Conservation (phyloP, 2,113 vertebrate species). For the Triplophysa tibetana region DNA sequence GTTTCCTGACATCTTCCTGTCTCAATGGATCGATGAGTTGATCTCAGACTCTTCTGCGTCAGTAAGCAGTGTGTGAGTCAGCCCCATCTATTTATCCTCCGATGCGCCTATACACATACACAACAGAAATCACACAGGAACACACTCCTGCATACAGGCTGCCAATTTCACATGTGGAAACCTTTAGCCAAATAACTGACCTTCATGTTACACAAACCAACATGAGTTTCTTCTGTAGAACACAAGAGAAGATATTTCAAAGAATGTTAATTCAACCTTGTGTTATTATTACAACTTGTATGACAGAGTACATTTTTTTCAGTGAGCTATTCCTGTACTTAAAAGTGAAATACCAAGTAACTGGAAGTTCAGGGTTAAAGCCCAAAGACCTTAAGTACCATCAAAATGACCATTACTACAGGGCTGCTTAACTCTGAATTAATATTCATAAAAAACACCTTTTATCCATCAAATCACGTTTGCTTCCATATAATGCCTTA, state of each 20-base stretch:
- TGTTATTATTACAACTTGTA: too few relatives aligned
- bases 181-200: too few relatives aligned
- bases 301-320: background rate
- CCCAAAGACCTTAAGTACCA: conserved; percentile 2
- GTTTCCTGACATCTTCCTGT: conserved; percentile 28
- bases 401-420: conserved; percentile 17
- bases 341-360: background rate
- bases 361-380: background rate
- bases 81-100: conserved; percentile 21
- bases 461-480: conserved; percentile 5
- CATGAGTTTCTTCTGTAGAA: too few relatives aligned
- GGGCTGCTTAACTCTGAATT: background rate
- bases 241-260: too few relatives aligned
- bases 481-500: conserved; percentile 3
- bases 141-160: conserved; percentile 17
- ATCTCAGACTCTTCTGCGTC: conserved; percentile 29
- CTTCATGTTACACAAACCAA: too few relatives aligned
- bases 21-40: conserved; percentile 33
- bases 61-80: conserved; percentile 40
- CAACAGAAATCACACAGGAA: background rate
- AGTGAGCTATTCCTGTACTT: too few relatives aligned
- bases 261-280: too few relatives aligned
- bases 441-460: conserved; percentile 4
- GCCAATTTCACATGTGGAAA: background rate
- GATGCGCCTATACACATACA: conserved; percentile 5